Evolutionary conservation across 1,140 invertebrate species (phyloP), one percentile per base, ranked within the genome.

Genomic region (Zaprionus ornatus): DNA sequence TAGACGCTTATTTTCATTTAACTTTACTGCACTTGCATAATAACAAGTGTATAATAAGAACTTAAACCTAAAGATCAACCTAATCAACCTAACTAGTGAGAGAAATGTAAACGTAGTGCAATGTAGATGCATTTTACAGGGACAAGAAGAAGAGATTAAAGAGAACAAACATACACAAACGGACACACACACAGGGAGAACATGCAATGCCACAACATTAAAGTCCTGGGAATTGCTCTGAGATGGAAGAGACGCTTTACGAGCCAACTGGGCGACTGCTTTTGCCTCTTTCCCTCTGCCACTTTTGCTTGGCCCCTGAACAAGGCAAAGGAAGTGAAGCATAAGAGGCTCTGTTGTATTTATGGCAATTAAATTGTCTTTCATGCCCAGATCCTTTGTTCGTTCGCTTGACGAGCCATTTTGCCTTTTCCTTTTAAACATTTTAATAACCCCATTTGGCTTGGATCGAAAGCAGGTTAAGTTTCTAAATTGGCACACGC

Each of bases 331-430:
- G 40, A 50, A 71, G 62, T 57, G 56, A 71, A 48, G 42, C 59
- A 50, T 63, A 57, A 63, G 55, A 70, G 52, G 37, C 48, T 50
- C 54, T 60, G 63, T 56, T 60, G 67, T 60, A 83, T 77, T 77
- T 83, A 83, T 82, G 73, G 81, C 77, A 83, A 83, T 83, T 83
- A 80, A 72, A 77, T 80, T 73, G 69, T 45, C 62, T 54, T 71
- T 64, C 50, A 75, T 64, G 54, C 67, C 32, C 55, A 37, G 27
- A 45, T 65, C 60, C 60, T 64, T 75, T 71, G 60, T 71, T 64
- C 60, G 54, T 12, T 19, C 4, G 32, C 42, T 59, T 70, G 67
- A 75, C 82, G 76, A 75, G 80, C 76, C 76, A 61, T 62, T 82
- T 72, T 59, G 54, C 60, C 56, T 52, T 68, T 45, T 52, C 13